Conservation (phyloP, 1,140 invertebrate genomes). For the Drosophila quadrilineata region DNA sequence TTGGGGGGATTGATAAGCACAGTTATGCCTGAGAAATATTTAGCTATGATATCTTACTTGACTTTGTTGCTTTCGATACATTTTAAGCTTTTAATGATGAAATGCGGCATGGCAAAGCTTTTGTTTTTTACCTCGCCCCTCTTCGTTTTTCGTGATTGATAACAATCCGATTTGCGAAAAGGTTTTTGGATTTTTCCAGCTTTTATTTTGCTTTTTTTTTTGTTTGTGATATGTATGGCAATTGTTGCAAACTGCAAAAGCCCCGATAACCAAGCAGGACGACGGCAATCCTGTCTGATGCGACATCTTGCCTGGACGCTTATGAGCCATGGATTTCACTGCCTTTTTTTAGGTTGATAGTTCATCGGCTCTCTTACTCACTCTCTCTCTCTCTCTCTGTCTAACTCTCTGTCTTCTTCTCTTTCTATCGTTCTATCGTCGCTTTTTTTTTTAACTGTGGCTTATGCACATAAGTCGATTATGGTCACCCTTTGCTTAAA, state of each 20-base stretch:
- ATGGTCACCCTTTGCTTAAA: constrained; percentile 63
- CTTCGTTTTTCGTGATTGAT: constrained; percentile 46
- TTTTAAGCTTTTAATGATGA: too few relatives aligned
- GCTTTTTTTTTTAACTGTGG: constrained; percentile 34
- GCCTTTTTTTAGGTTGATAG: constrained; percentile 70
- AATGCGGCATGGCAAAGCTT: too few relatives aligned
- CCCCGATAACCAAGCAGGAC: constrained; percentile 9
- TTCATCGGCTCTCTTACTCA: too few relatives aligned
- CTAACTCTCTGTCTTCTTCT: constrained; percentile 52
- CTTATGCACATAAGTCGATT: constrained; percentile 77
- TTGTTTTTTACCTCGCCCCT: neutral
- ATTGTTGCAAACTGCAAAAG: constrained; percentile 18
- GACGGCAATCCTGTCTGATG: constrained; percentile 22
- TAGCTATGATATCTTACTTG: too few relatives aligned
- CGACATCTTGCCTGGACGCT: constrained; percentile 15
- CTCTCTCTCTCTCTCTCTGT: too few relatives aligned
- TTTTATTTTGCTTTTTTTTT: too few relatives aligned
- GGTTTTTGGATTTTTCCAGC: too few relatives aligned
- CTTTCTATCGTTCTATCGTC: constrained; percentile 61
- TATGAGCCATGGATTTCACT: constrained; percentile 16
- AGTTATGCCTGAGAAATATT: too few relatives aligned
- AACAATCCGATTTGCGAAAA: constrained; percentile 57
- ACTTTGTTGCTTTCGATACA: too few relatives aligned
- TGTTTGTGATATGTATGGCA: too few relatives aligned
- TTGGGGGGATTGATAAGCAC: too few relatives aligned